Conservation (phyloP, 2,888 invertebrate genomes). For the Leptinotarsa rubiginosa region DNA sequence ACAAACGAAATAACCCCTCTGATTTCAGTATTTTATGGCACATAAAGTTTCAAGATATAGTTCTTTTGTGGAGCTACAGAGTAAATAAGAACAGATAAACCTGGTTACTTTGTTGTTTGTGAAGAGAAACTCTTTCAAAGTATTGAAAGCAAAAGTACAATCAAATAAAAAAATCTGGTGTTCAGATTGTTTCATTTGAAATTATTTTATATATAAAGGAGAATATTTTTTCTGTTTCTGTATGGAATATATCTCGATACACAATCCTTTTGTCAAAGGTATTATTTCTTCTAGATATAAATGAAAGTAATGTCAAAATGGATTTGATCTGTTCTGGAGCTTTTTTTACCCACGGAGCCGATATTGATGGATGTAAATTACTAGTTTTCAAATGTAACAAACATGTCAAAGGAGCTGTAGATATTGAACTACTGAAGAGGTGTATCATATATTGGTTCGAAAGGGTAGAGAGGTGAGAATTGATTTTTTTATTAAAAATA, state of each 20-base stretch:
- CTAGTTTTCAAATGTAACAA: constrained; percentile 85
- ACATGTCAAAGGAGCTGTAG: constrained; percentile 82
- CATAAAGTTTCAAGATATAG: too few species aligned
- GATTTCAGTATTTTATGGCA: neutral
- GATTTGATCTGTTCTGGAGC: constrained; percentile 83
- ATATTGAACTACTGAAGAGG: constrained; percentile 81
- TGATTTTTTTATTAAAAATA: constrained; percentile 5
- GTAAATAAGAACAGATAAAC: too few species aligned
- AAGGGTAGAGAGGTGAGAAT: constrained; percentile 74
- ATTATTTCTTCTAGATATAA: constrained; percentile 72
- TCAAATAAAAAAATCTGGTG: too few species aligned
- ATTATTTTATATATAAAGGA: too few species aligned
- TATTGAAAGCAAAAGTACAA: too few species aligned
- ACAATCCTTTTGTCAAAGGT: neutral
- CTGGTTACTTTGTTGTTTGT: too few species aligned
- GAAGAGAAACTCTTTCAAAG: too few species aligned
- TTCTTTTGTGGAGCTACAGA: too few species aligned
- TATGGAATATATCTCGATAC: neutral
- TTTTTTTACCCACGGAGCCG: constrained; percentile 81
- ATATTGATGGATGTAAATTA: constrained; percentile 82
- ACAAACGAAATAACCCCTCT: neutral
- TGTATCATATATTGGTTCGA: constrained; percentile 90
- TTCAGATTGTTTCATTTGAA: too few species aligned
- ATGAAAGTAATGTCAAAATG: constrained; percentile 75
- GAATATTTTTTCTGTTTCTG: constrained; percentile 21